phyloP scores from a whole-genome alignment of 2,797 vertebrate species.

The Etheostoma perlongum region DNA sequence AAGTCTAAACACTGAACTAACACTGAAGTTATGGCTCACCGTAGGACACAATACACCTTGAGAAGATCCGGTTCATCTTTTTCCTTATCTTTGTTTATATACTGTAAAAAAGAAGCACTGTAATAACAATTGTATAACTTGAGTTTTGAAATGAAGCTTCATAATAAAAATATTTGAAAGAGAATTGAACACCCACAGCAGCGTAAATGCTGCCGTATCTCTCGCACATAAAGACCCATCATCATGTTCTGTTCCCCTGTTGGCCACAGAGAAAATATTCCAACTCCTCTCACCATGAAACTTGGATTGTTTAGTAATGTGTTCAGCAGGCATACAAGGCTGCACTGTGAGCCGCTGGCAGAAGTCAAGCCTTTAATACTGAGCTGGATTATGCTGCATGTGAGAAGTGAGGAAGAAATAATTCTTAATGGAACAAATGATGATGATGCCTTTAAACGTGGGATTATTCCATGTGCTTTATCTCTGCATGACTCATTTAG shows the following conservation, averaged over 20 bases:
- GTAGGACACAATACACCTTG: too few relatives aligned
- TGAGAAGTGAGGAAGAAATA: slow-evolving; percentile 50
- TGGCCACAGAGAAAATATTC: slow-evolving; percentile 45
- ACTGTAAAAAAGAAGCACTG: too few relatives aligned
- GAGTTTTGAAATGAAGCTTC: too few relatives aligned
- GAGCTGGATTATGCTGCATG: slow-evolving; percentile 56
- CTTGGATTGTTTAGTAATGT: slow-evolving; percentile 66
- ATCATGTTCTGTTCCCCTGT: slow-evolving; percentile 20
- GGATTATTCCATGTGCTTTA: slow-evolving; percentile 49
- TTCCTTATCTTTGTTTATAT: too few relatives aligned
- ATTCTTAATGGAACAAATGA: slow-evolving; percentile 53
- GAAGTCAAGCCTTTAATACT: slow-evolving; percentile 62
- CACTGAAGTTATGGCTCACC: too few relatives aligned
- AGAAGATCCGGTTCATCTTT: too few relatives aligned
- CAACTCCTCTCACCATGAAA: slow-evolving; percentile 54
- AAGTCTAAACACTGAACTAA: too few relatives aligned
- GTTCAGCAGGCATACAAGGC: slow-evolving; percentile 44
- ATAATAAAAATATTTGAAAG: too few relatives aligned
- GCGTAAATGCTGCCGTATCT: neutral
- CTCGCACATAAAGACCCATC: slow-evolving; percentile 16
- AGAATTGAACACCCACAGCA: neutral
- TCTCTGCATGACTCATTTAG: slow-evolving; percentile 49
- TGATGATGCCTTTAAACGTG: slow-evolving; percentile 45
- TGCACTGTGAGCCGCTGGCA: slow-evolving; percentile 47
- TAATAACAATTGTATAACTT: too few relatives aligned